These are phyloP conservation scores for Bombus pyrosoma DNA, from an alignment of 1,140 invertebrate genomes.

Conservation along the genomic window DNA sequence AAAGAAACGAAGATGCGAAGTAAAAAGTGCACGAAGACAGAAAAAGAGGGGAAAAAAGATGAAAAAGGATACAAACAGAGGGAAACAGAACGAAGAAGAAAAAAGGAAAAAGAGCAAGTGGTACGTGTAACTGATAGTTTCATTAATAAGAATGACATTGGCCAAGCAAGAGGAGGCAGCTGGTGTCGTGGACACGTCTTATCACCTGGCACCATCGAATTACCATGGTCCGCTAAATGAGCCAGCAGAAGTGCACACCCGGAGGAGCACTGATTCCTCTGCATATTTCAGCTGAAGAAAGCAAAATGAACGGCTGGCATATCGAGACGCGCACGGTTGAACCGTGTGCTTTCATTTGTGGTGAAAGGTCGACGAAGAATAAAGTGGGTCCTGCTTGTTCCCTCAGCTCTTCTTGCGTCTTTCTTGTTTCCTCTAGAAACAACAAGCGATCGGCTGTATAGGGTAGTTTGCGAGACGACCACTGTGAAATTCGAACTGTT, in stretches of 20 bases:
- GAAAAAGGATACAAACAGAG: background rate
- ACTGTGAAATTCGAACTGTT: background rate
- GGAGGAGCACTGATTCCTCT: constrained; percentile 36
- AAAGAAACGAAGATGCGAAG: background rate
- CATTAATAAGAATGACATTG: constrained; percentile 71
- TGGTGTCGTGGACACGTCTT: constrained; percentile 26
- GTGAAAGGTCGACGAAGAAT: constrained; percentile 54
- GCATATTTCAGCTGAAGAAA: constrained; percentile 29
- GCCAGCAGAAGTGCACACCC: background rate
- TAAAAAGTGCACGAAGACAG: background rate
- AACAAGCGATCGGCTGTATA: constrained; percentile 10
- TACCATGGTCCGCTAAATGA: constrained; percentile 7
- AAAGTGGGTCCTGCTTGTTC: constrained; percentile 34
- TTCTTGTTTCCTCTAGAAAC: constrained; percentile 10
- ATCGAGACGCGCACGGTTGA: constrained; percentile 3
- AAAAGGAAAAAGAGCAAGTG: background rate
- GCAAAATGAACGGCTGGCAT: constrained; percentile 38
- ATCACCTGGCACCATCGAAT: constrained; percentile 56
- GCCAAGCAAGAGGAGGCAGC: constrained; percentile 49
- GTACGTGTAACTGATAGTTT: constrained; percentile 68
- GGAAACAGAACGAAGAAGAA: background rate
- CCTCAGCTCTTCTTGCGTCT: background rate
- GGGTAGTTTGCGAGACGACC: background rate
- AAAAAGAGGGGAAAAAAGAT: too few species aligned
- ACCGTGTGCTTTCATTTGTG: constrained; percentile 48